phyloP scores from a whole-genome alignment of 2,113 vertebrate species.

The Anthoscopus minutus region DNA sequence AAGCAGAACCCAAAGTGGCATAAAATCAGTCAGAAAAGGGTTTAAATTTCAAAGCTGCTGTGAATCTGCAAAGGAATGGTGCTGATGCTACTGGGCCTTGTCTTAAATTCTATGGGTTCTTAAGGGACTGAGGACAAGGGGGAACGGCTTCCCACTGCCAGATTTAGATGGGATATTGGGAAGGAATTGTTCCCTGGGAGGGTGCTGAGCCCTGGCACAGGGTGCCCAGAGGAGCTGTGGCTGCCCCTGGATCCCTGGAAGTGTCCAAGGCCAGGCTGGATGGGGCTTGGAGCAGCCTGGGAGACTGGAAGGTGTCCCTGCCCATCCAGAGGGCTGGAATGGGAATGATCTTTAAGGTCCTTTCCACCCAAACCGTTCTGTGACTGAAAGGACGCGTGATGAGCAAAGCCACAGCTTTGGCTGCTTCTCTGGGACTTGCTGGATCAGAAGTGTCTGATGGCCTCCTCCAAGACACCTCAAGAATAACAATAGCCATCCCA shows the following conservation, averaged over 20 bases:
- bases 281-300: accelerated
- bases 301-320: accelerated
- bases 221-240: neutral
- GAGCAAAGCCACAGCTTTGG: neutral
- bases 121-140: neutral
- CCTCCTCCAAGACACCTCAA: neutral
- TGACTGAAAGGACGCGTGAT: no score
- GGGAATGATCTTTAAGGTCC: neutral
- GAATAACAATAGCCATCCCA: neutral
- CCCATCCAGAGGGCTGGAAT: neutral
- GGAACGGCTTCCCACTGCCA: neutral
- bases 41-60: neutral
- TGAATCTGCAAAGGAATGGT: neutral
- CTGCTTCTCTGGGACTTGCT: neutral
- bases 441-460: neutral
- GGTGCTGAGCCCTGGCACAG: neutral
- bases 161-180: neutral
- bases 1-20: neutral
- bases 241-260: neutral
- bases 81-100: neutral
- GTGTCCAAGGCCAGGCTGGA: neutral
- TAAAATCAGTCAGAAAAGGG: neutral
- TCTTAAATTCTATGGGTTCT: neutral
- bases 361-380: neutral
- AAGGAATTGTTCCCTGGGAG: neutral